A percentile compares a stretch with the other conserved stretches of the same genome.
phyloP scores from a whole-genome alignment of 1,140 invertebrate genomes.

The Drosophila pseudoananassae region DNA sequence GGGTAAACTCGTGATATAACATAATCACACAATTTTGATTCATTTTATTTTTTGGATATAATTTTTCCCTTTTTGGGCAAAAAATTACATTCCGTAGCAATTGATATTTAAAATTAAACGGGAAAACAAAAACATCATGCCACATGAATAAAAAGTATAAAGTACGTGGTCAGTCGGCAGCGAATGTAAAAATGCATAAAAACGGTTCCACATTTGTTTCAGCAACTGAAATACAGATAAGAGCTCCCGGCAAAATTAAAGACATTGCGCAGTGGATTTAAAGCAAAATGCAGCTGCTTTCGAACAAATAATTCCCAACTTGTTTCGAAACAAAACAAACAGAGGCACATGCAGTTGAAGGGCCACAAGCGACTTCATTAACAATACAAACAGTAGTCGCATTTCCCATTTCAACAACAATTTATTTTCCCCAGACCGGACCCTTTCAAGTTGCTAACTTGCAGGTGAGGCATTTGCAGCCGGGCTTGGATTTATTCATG shows the following conservation, averaged over 20 bases:
- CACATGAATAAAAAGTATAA: conserved; percentile 31
- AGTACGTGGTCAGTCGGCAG: conserved; percentile 26
- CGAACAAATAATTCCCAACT: conserved; percentile 20
- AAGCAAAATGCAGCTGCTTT: not conserved
- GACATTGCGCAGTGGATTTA: not conserved
- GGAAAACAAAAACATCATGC: conserved; percentile 5
- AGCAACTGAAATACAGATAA: not conserved
- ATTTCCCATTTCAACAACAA: conserved; percentile 39
- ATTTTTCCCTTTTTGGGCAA: not conserved
- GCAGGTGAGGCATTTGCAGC: conserved; percentile 19
- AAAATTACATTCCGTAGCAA: not conserved
- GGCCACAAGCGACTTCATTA: conserved; percentile 39
- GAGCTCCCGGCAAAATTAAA: not conserved
- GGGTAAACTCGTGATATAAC: too few species aligned
- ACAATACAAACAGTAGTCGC: conserved; percentile 36
- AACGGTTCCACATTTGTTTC: conserved; percentile 17
- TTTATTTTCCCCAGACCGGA: conserved; percentile 18
- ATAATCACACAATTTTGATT: too few species aligned
- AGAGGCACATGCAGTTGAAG: conserved; percentile 21
- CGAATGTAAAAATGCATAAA: conserved; percentile 18
- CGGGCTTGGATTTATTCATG: conserved; percentile 20
- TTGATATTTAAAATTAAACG: not conserved
- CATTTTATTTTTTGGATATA: too few species aligned
- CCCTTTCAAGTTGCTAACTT: not conserved
- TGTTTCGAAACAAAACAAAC: conserved; percentile 26